Evolutionary conservation across 2,888 invertebrate species (phyloP), one percentile per base, ranked within the genome.

Genomic region (Allolobophora icterica): DNA sequence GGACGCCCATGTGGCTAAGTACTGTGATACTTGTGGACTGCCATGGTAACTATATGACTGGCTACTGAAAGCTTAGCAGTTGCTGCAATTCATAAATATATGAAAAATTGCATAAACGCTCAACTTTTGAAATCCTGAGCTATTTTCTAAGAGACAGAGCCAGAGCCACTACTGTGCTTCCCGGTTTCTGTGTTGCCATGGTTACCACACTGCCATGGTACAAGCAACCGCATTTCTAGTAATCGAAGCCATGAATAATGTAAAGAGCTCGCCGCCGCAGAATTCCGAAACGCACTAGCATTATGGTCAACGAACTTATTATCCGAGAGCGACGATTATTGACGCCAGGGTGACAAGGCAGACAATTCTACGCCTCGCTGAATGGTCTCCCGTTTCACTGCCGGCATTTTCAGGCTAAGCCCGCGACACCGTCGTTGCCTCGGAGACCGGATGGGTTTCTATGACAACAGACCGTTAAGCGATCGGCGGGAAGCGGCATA

Each of bases 391-490:
- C 30, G n/a, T n/a, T 71, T n/a, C 71, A n/a, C 30, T 71, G 71
- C 11, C n/a, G n/a, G 71, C n/a, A 71, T 71, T 71, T 71, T n/a
- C 71, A 0, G 30, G 30, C 71, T 30, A 30, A 71, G n/a, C n/a
- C 71, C 71, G 71, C 30, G 71, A 71, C 71, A 8, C 30, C n/a
- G 71, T n/a, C 30, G 13, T 71, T 71, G 71, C 71, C n/a, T n/a
- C 11, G 71, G 71, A 71, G 71, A 71, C n/a, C 71, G n/a, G 11
- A 71, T n/a, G 71, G 71, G 71, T 71, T 71, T 0, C 71, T 71
- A 71, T 71, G 71, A 71, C 71, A 71, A 71, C 71, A 71, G 71
- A n/a, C n/a, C n/a, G 71, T 71, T 71, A 71, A 71, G 71, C 8
- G 71, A 71, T n/a, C 71, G 30, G 71, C 71, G n/a, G 71, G 52